Evolutionary conservation across 2,797 vertebrate species (phyloP), one percentile per base, ranked within the genome.

Genomic region (Siniperca obscura): DNA sequence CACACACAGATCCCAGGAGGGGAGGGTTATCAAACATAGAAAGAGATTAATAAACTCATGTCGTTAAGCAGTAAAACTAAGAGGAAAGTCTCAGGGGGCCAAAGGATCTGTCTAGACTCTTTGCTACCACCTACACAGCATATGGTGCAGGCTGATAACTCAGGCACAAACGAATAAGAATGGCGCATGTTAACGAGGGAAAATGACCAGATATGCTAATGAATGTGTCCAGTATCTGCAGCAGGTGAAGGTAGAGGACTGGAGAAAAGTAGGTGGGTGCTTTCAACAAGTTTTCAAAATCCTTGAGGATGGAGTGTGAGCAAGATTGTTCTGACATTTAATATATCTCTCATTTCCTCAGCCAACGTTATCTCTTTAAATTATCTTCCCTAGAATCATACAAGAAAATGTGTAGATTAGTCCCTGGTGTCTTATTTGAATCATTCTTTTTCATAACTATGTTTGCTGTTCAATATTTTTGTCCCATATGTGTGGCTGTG

Each of bases 111-210:
- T 84, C 85, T 74, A 40, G 78, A 85, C 82, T 72, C 40, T 56
- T 14, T 71, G 53, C 82, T 70, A 40, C 87, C 82, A 84, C 90
- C 89, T 88, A 89, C 88, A 74, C 84, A 86, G 85, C 91, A 89
- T 90, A 88, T 89, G 89, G 85, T 67, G 42, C 59, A 11, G 59
- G 38, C 84, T 85, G 91, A 92, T 90, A 91, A 90, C 81, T 55
- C 75, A 83, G 61, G 55, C 74, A 50, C 81, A 68, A 70, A 82
- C 22, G 9, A 85, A 80, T 48, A 53, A 87, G 78, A 70, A 48
- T 27, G 79, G 27, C 30, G 81, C 76, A 86, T 83, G 83, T 82
- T 90, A 85, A 89, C 67, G 40, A 81, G 84, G 40, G 61, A 70
- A 71, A 87, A 80, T 72, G 74, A 84, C 73, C 85, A 85, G 86